Evolutionary conservation across 1,140 invertebrate species (phyloP), one percentile per base, ranked within the genome.

Genomic region (Danaus melanippus): DNA sequence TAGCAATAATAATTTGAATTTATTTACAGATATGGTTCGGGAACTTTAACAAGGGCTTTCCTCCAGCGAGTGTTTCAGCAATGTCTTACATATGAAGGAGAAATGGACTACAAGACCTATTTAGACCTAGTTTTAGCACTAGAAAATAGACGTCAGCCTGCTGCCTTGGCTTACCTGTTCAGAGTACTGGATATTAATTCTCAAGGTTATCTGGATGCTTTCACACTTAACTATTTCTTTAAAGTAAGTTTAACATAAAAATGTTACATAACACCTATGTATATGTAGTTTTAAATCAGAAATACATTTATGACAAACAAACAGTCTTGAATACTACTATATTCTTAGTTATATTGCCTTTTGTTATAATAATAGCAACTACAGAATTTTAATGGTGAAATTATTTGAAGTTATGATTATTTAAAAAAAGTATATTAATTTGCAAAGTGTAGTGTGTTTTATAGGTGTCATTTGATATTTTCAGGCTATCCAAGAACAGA

Each of bases 71-170:
- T 98, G 0, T 99, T 98, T 86, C 95, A 98, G 86, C 96, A 98
- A 74, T 97, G 95, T 71, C 89, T 97, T 0, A 99, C 97, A 0
- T 98, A 97, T 76, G 93, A 96, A 69, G 96, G 95, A 8, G 96
- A 99, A 90, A 98, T 99, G 93, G 97, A 99, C 84, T 99, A 98
- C 80, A 98, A 98, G 87, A 97, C 96, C 0, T 99, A 97, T 84
- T 82, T 99, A 12, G 96, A 99, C 77, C 95, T 99, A 87, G 95
- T 98, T 0, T 87, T 99, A 21, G 97, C 97, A 0, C 84, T 98
- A 60, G 96, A 98, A 81, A 97, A 99, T 88, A 90, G 95, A 12
- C 91, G 93, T 56, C 96, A 98, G 77, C 95, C 96, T 0, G 95
- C 97, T 69, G 93, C 96, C 1, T 83, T 98, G 12, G 94, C 96